Evolutionary conservation across 2,888 invertebrate species (phyloP), one percentile per base, ranked within the genome.

Genomic region (Punctoribates punctum): DNA sequence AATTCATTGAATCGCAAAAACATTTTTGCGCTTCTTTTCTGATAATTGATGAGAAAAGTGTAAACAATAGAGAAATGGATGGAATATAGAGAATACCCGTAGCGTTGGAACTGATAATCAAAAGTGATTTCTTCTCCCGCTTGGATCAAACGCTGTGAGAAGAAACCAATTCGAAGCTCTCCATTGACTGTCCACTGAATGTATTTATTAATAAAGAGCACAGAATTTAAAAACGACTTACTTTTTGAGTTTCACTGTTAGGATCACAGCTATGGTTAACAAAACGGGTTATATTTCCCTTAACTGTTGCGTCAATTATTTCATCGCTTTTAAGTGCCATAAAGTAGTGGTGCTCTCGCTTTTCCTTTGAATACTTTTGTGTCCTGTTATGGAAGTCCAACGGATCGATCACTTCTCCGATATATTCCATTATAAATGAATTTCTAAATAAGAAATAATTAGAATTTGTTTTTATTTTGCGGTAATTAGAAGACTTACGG

Each of bases 231-330:
- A 17, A 51, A 51, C 29, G 29, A 23, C 80, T 75, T 80, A 87
- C 88, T 85, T 99, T 99, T 85, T 99, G 97, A 0, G 98, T 98
- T 85, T 96, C 96, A 4, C 96, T 93, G 84, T 99, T 99, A 0
- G 99, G 99, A 81, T 97, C 96, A 83, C 99, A 99, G 67, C 96
- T 96, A 84, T 99, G 99, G 85, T 99, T 99, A 81, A 99, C 96
- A 83, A 98, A 99, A 57, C 99, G 87, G 0, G 98, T 97, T 77
- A 94, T 90, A 83, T 97, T 99, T 46, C 99, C 99, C 84, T 93
- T 95, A 81, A 89, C 85, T 0, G 98, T 98, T 1, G 99, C 99
- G 85, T 99, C 99, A 78, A 99, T 98, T 76, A 94, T 90, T 78
- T 92, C 90, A 84, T 96, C 95, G 0, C 93, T 91, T 83, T 94